These are phyloP conservation scores for Drosophila ohnishii DNA, from an alignment of 1,140 invertebrate species.

Conservation along the genomic window DNA sequence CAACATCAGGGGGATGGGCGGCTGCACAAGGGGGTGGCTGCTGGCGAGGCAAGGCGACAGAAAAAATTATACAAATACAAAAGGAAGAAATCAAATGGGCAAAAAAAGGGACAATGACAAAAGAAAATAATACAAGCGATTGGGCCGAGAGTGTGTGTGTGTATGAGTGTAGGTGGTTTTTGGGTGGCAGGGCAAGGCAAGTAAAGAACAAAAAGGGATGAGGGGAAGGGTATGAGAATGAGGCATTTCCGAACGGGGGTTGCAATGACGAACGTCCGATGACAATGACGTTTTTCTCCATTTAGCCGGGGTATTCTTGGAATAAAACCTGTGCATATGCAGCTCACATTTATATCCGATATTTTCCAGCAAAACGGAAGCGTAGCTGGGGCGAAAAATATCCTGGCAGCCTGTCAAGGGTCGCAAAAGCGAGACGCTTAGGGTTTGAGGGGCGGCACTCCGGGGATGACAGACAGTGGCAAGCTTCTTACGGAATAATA, in stretches of 20 bases:
- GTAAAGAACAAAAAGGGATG: background rate
- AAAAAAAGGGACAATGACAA: conserved; percentile 73
- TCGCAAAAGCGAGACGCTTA: conserved; percentile 17
- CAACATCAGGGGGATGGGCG: background rate
- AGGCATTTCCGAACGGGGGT: conserved; percentile 38
- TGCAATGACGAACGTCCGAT: conserved; percentile 71
- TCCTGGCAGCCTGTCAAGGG: conserved; percentile 51
- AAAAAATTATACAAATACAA: conserved; percentile 82
- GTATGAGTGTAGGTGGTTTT: background rate
- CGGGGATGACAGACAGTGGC: conserved; percentile 29
- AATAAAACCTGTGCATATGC: conserved; percentile 64
- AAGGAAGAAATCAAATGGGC: conserved; percentile 71
- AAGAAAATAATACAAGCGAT: conserved; percentile 77
- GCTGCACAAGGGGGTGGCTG: conserved; percentile 6
- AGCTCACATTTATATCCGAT: conserved; percentile 51
- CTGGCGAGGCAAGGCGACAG: conserved; percentile 63
- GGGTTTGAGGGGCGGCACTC: conserved; percentile 12
- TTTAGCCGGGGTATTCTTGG: conserved; percentile 28
- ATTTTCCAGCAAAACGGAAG: conserved; percentile 21
- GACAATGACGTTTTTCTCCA: conserved; percentile 63
- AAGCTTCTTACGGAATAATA: conserved; percentile 66
- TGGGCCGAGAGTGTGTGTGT: conserved; percentile 41
- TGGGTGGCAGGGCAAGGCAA: conserved; percentile 3
- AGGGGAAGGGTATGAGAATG: background rate
- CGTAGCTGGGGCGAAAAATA: conserved; percentile 32